Evolutionary conservation across 2,888 invertebrate species (phyloP).

Genomic region (Archaeoteleia sp.): DNA sequence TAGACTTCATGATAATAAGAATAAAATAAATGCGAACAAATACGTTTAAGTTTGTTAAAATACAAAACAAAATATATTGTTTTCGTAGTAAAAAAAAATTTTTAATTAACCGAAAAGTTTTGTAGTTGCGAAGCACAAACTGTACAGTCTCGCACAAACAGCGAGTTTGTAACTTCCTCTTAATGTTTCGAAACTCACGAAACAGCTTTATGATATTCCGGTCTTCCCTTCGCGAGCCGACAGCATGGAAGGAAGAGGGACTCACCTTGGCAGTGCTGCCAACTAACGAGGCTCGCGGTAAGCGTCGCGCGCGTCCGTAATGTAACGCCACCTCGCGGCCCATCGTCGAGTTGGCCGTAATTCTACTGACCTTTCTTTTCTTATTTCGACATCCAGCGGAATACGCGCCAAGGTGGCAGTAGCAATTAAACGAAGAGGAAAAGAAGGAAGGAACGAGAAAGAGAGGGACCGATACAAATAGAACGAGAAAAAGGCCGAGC

Average conservation of each 20-base stretch:
- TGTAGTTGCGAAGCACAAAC: no score
- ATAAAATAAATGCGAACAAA: no score
- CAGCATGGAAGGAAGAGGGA: conserved; percentile 6
- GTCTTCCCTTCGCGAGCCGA: not conserved
- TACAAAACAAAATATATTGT: no score
- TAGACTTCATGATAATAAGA: no score
- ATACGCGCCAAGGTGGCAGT: conserved; percentile 32
- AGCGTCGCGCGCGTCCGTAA: conserved; percentile 36
- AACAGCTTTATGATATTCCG: not conserved
- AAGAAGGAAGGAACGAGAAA: conserved; percentile 10
- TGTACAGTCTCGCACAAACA: no score
- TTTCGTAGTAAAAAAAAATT: no score
- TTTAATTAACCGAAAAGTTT: no score
- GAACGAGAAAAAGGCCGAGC: no score
- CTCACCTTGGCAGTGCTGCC: conserved; percentile 72
- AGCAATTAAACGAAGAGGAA: conserved; percentile 39
- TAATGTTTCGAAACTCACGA: not conserved
- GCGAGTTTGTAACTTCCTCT: no score
- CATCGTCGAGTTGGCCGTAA: conserved; percentile 20
- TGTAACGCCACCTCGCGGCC: conserved; percentile 43
- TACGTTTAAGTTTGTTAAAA: no score
- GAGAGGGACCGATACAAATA: no score
- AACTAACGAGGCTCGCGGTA: conserved; percentile 61
- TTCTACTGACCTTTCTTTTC: conserved; percentile 49
- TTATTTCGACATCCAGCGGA: conserved; percentile 33